A percentile compares a stretch with the other conserved stretches of the same genome.
These are phyloP conservation scores for Coranthus polyacanthus DNA, from an alignment of 2,797 vertebrate species.

Conservation along the genomic window DNA sequence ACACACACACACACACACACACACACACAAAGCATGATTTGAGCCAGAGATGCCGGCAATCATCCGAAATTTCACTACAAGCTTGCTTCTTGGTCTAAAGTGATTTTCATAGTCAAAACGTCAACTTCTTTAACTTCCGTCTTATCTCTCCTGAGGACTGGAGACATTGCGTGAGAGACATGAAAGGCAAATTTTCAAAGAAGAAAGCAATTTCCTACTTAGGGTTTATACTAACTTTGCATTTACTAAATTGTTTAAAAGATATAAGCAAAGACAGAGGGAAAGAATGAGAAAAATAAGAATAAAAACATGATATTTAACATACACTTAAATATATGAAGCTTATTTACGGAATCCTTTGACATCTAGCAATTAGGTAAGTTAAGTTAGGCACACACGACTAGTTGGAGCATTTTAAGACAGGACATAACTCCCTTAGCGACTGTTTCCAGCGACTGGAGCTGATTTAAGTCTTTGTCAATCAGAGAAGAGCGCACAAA, in stretches of 20 bases:
- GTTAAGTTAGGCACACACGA: no score
- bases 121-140: slow-evolving; percentile 57
- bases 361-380: no score
- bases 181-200: slow-evolving; percentile 28
- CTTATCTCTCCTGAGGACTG: slow-evolving; percentile 51
- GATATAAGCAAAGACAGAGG: no score
- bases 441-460: no score
- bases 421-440: no score
- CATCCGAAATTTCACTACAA: slow-evolving; percentile 49
- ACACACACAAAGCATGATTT: slow-evolving; percentile 27
- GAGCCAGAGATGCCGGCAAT: slow-evolving; percentile 33
- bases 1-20: slow-evolving; percentile 41
- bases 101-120: slow-evolving; percentile 62
- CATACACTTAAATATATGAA: no score
- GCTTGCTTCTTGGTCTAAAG: slow-evolving; percentile 48
- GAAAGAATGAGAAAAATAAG: no score
- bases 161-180: slow-evolving; percentile 25
- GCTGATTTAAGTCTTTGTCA: no score
- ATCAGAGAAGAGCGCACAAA: no score
- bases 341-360: no score
- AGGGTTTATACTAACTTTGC: slow-evolving; percentile 33
- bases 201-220: slow-evolving; percentile 24
- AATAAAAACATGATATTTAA: no score
- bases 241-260: slow-evolving; percentile 35
- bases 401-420: no score